A percentile compares a stretch with the other conserved stretches of the same genome.
Conservation (phyloP, 2,113 vertebrate species). For the Promerops cafer region DNA sequence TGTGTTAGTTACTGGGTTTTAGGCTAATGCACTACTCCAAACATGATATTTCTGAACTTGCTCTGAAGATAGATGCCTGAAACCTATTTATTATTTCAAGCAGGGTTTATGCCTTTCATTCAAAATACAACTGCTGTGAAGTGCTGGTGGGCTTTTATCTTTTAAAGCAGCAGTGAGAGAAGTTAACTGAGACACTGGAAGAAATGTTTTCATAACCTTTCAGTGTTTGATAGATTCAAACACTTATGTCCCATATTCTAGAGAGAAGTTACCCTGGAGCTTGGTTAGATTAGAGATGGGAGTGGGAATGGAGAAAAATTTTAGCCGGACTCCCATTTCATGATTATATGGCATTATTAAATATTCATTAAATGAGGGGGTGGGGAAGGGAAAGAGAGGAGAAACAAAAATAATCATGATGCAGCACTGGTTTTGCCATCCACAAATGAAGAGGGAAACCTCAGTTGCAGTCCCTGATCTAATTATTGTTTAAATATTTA, state of each 20-base stretch:
- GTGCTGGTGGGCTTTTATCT: not conserved
- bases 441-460: not conserved
- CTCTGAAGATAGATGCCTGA: not conserved
- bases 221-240: not conserved
- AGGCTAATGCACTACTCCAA: not conserved
- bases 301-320: not conserved
- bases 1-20: not conserved
- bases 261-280: not conserved
- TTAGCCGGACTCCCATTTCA: not conserved
- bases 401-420: not conserved
- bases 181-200: not conserved
- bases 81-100: not conserved
- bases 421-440: not conserved
- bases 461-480: not conserved
- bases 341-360: not conserved
- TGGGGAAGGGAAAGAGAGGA: not conserved
- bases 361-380: not conserved
- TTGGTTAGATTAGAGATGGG: not conserved
- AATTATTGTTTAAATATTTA: slow-evolving; percentile 31
- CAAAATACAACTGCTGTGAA: not conserved
- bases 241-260: not conserved
- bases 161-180: not conserved
- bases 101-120: not conserved
- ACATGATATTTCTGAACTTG: not conserved
- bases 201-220: not conserved